Conservation (phyloP, 2,888 invertebrate genomes). For the Coenonympha glycerion region DNA sequence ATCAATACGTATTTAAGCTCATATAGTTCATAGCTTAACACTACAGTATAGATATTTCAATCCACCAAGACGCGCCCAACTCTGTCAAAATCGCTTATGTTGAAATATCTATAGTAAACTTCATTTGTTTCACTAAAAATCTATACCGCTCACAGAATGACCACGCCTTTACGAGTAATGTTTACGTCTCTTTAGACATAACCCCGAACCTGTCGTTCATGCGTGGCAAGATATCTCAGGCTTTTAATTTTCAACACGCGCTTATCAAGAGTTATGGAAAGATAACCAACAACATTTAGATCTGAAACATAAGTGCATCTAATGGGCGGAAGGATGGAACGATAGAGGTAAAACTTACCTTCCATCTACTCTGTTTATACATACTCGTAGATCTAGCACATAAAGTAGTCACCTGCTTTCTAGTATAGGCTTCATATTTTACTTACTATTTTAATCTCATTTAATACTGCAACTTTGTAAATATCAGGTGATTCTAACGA, state of each 20-base stretch:
- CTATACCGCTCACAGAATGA: background rate
- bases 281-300: slow-evolving; percentile 47
- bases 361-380: background rate
- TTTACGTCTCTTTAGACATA: slow-evolving; percentile 44
- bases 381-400: background rate
- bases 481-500: background rate
- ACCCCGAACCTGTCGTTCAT: slow-evolving; percentile 46
- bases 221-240: slow-evolving; percentile 65
- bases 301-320: slow-evolving; percentile 42
- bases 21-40: no score
- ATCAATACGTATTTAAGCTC: no score
- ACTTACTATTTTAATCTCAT: background rate
- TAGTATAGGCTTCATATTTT: background rate
- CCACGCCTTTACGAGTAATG: slow-evolving; percentile 8
- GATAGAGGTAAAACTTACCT: background rate
- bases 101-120: no score
- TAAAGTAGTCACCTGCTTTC: background rate
- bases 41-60: no score
- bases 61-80: no score
- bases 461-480: no score
- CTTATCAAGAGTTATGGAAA: slow-evolving; percentile 44
- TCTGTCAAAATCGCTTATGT: no score
- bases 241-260: slow-evolving; percentile 69
- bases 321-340: slow-evolving; percentile 29
- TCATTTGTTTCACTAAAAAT: no score